Evolutionary conservation across 2,797 vertebrate species (phyloP).

Genomic region (Eulemur albifrons): DNA sequence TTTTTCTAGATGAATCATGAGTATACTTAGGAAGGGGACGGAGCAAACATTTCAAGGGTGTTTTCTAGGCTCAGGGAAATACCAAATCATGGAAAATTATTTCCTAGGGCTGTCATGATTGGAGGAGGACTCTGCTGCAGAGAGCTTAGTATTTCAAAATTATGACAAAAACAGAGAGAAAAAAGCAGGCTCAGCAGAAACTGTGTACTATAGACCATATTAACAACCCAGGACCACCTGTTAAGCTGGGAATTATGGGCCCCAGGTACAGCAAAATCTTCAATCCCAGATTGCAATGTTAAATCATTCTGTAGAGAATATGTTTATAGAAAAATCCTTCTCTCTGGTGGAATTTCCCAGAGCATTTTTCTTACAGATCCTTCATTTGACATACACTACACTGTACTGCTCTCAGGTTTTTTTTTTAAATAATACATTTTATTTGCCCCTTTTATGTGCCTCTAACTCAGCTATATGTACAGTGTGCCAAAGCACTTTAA

Average conservation of each 20-base stretch:
- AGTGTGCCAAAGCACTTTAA: slow-evolving; percentile 5
- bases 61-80: slow-evolving; percentile 34
- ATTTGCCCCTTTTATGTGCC: slow-evolving; percentile 23
- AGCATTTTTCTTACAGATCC: neutral
- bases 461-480: slow-evolving; percentile 37
- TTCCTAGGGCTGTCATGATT: slow-evolving; percentile 30
- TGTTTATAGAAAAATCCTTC: neutral
- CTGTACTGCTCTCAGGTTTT: neutral
- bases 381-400: neutral
- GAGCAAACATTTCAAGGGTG: slow-evolving; percentile 41
- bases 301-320: slow-evolving; percentile 32
- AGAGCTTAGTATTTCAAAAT: slow-evolving; percentile 68
- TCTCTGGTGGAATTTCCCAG: neutral
- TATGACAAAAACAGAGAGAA: slow-evolving; percentile 48
- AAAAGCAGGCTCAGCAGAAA: slow-evolving; percentile 69
- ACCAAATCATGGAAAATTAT: slow-evolving; percentile 52
- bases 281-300: neutral
- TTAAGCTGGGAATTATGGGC: slow-evolving; percentile 43
- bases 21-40: slow-evolving; percentile 19
- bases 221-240: slow-evolving; percentile 38
- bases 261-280: neutral
- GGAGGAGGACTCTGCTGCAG: slow-evolving; percentile 41
- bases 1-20: slow-evolving; percentile 50
- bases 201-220: neutral
- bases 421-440: neutral